Percentiles rank a stretch among this genome's conserved stretches.
phyloP scores from a whole-genome alignment of 2,888 invertebrate genomes.

The Antheraea yamamai region DNA sequence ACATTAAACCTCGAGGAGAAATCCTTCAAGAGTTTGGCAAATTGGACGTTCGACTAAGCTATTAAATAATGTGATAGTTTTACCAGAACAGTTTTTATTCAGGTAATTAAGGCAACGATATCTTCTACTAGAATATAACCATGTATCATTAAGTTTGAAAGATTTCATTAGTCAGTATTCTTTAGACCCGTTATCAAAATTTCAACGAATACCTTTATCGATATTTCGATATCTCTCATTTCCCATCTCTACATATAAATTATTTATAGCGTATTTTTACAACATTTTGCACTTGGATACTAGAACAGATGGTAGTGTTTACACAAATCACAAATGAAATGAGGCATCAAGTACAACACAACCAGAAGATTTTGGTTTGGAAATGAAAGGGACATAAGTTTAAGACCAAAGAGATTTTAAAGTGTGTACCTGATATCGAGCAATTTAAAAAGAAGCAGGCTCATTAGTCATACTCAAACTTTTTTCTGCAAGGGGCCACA shows the following conservation, averaged over 20 bases:
- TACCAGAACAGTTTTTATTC: background rate
- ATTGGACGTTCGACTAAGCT: background rate
- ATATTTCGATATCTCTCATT: slow-evolving; percentile 23
- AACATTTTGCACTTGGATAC: slow-evolving; percentile 43
- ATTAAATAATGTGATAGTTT: background rate
- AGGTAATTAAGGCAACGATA: background rate
- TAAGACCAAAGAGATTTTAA: no score
- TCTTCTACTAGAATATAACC: background rate
- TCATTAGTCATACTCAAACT: no score
- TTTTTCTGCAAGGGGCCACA: no score
- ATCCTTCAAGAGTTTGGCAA: background rate
- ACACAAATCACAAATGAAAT: slow-evolving; percentile 61
- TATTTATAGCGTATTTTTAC: slow-evolving; percentile 64
- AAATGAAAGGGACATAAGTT: background rate
- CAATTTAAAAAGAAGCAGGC: background rate
- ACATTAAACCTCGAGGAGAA: background rate
- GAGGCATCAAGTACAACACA: slow-evolving; percentile 32
- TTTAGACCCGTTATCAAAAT: background rate
- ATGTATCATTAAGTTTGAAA: background rate
- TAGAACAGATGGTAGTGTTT: slow-evolving; percentile 68
- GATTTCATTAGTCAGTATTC: no score
- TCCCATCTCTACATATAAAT: slow-evolving; percentile 43
- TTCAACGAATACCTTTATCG: slow-evolving; percentile 17
- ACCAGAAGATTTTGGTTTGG: background rate
- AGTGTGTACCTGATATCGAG: background rate